These are phyloP conservation scores for Cephus pygmeus DNA, from an alignment of 2,888 invertebrate genomes.

Conservation along the genomic window DNA sequence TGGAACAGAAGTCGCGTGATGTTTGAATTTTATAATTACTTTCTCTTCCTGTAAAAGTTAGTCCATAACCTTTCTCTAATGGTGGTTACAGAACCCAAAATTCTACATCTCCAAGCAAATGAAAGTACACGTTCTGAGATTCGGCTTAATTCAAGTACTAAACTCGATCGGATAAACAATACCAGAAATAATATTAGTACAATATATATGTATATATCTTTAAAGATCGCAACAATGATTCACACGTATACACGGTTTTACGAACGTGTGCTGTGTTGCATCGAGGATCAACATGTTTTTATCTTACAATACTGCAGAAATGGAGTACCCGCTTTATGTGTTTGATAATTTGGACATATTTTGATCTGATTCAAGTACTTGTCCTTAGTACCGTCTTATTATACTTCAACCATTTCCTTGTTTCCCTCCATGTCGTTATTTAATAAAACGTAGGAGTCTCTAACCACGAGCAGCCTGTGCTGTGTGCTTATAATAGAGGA, in stretches of 20 bases:
- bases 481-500: conserved; percentile 73
- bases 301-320: neutral
- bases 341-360: neutral
- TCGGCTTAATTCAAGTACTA: neutral
- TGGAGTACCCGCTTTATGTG: neutral
- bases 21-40: neutral
- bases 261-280: neutral
- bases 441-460: conserved; percentile 71
- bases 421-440: conserved; percentile 46
- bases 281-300: neutral
- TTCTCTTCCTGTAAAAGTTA: neutral
- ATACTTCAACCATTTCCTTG: conserved; percentile 29
- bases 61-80: neutral
- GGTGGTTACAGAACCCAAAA: neutral
- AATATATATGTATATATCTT: neutral
- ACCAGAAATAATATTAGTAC: neutral
- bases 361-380: neutral
- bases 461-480: conserved; percentile 70
- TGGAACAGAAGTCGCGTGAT: neutral
- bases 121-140: neutral
- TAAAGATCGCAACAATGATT: neutral
- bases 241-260: neutral
- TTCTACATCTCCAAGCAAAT: neutral
- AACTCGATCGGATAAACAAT: neutral
- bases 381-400: conserved; percentile 7